Evolutionary conservation across 2,888 invertebrate genomes (phyloP), one percentile per base, ranked within the genome.

Genomic region (Pammene fasciana): DNA sequence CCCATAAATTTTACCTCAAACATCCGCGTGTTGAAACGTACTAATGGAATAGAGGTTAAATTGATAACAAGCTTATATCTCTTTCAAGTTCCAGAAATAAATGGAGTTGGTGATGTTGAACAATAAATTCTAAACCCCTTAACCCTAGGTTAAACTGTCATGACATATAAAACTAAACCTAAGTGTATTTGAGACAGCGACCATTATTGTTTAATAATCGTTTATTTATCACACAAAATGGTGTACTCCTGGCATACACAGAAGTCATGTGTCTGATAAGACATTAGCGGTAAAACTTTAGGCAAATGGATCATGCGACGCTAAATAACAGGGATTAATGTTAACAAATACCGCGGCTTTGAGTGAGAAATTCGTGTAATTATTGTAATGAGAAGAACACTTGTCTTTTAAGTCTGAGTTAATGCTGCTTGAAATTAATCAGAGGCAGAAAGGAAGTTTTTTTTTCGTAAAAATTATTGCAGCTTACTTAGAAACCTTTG

Each of bases 291-390:
- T 52, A 16, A 45, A 68, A 65, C 68, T 68, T 68, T 52, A 34
- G 11, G 34, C 43, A 14, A 50, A 68, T 57, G 68, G 57, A 65
- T 68, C 64, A 52, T 57, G 50, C 38, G 36, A 52, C 34, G 45
- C 56, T 62, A 64, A 64, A 67, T 61, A 68, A 68, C 57, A 16
- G 45, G 57, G 68, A 68, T 65, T 65, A 65, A 64, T 59, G 64
- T 59, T 38, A 50, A 52, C 64, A 59, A 68, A 68, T 68, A 59
- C 50, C 13, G 64, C 52, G 68, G 68, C 45, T 65, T 59, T 18
- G n/a, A n/a, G 64, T 68, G 68, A 68, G 68, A 68, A 65, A 68
- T 68, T 48, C 64, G 45, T 64, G 64, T 65, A 65, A 68, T 68
- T 65, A 68, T 65, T 65, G 57, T 68, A 68, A 68, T 68, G 68